Conservation (phyloP, 2,888 invertebrate species). For the Phoenoteleia sp. region DNA sequence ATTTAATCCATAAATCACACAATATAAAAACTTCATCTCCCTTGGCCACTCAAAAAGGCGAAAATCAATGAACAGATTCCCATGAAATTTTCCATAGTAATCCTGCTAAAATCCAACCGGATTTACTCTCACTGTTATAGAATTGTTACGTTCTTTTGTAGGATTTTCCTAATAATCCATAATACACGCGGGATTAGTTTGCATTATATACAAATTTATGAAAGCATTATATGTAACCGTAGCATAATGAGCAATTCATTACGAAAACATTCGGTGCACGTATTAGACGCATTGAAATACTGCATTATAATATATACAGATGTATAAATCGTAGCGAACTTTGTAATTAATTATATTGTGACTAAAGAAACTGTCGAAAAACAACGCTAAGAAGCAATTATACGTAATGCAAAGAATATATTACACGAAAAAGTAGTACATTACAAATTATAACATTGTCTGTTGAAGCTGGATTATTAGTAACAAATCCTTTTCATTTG, state of each 20-base stretch:
- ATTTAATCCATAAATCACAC: not conserved
- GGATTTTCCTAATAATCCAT: slow-evolving; percentile 68
- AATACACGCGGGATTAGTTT: slow-evolving; percentile 48
- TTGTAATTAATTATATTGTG: slow-evolving; percentile 21
- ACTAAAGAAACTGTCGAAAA: slow-evolving; percentile 7
- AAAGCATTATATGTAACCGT: slow-evolving; percentile 56
- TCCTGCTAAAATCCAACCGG: slow-evolving; percentile 60
- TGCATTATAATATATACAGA: slow-evolving; percentile 36
- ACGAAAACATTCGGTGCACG: slow-evolving; percentile 30
- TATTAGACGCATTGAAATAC: slow-evolving; percentile 28
- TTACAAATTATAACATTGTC: too few relatives aligned
- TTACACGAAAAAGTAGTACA: too few relatives aligned
- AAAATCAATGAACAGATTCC: slow-evolving; percentile 62
- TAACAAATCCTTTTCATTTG: too few relatives aligned
- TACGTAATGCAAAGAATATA: too few relatives aligned
- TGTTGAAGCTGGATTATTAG: too few relatives aligned
- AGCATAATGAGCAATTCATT: slow-evolving; percentile 58
- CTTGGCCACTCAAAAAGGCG: not conserved
- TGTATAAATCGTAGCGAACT: slow-evolving; percentile 24
- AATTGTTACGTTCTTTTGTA: slow-evolving; percentile 69
- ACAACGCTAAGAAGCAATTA: too few relatives aligned
- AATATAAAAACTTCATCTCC: not conserved
- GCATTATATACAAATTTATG: slow-evolving; percentile 63
- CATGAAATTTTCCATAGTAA: slow-evolving; percentile 68
- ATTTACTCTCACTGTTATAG: slow-evolving; percentile 59